Base-by-base conservation (phyloP, 2,888 invertebrate genomes). In the Autographa pulchrina region DNA sequence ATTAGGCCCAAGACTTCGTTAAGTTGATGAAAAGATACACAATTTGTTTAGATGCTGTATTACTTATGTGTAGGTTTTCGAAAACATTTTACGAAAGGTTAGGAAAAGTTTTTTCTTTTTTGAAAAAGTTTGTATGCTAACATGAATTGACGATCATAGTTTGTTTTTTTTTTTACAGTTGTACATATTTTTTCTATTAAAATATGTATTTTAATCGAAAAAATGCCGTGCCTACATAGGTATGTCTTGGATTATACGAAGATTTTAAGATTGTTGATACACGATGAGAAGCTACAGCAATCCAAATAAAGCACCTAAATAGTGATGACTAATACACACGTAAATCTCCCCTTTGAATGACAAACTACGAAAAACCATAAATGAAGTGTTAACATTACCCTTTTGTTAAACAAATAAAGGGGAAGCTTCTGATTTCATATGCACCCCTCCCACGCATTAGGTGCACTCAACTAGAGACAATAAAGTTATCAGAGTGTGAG, bases 361-460 rank as follows among this genome's bases (percentile, higher is more conserved):
- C 25, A 11, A 25, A 25, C 18, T 18, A 54, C 25, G 25, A 56
- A 56, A 18, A 20, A 56, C 54, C 54, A 11, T 56, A 25, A 25
- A 56, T 25, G 48, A 38, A 11, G 18, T 56, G 54, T 25, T 25
- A 56, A 11, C 54, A 20, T 56, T 56, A 60, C 65, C 62, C 73
- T 52, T n/a, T 77, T 69, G 72, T 73, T 81, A 38, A 80, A 70
- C 72, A 70, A 70, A 74, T 67, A 74, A 67, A 72, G 63, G 68
- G 62, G 58, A 62, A 63, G 60, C 65, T 62, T 62, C 78, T 80
- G 76, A 83, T 80, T 83, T 72, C 62, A 71, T 77, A 85, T 85
- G 85, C 85, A 85, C 75, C 84, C 83, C 70, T 75, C 72, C 70
- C 72, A 70, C 72, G 48, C 64, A 80, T 84, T 82, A 82, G 72